Evolutionary conservation across 2,113 vertebrate species (phyloP).

Genomic region (Oreochromis aureus): DNA sequence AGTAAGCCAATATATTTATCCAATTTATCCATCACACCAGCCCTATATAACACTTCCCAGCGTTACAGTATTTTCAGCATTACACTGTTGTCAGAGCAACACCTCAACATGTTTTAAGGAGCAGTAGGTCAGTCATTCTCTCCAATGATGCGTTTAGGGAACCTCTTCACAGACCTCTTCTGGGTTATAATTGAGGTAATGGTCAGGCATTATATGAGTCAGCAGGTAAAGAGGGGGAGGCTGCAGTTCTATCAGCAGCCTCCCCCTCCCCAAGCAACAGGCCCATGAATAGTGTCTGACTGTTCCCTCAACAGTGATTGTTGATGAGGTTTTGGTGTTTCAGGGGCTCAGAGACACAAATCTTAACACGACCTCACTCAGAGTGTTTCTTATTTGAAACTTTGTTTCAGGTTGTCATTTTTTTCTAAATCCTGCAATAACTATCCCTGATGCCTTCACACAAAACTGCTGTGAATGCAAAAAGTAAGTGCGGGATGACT

Average conservation of each 20-base stretch:
- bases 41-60: neutral
- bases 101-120: neutral
- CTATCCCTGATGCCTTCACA: neutral
- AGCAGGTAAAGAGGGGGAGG: neutral
- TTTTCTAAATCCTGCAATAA: neutral
- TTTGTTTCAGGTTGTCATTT: neutral
- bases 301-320: neutral
- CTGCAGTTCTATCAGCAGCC: neutral
- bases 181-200: neutral
- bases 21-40: neutral
- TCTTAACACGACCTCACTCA: neutral
- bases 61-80: neutral
- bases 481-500: rapidly evolving
- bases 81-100: neutral
- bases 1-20: neutral
- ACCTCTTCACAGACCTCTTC: neutral
- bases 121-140: neutral
- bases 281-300: neutral
- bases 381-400: neutral
- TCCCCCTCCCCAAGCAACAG: neutral
- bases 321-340: neutral
- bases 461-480: neutral
- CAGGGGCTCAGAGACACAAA: neutral
- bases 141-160: neutral
- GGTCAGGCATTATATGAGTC: neutral